These are phyloP conservation scores for Tenthredo mesomela DNA, from an alignment of 2,888 invertebrate species.

Conservation along the genomic window DNA sequence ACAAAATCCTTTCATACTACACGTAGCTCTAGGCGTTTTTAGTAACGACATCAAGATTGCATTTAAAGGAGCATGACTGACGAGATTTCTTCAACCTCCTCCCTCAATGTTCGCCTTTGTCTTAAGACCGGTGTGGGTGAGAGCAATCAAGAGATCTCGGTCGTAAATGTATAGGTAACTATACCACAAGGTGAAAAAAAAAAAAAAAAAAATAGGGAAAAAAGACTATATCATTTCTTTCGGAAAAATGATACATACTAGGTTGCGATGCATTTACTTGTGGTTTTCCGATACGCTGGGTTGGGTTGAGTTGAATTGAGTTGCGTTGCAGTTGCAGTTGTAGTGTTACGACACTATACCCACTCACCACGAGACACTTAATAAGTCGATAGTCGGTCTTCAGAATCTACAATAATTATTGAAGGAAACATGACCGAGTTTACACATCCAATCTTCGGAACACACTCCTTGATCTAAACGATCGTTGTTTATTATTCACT, in stretches of 20 bases:
- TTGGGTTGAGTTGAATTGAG: too few relatives aligned
- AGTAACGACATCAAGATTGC: conserved; percentile 36
- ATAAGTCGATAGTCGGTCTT: not conserved
- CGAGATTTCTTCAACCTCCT: conserved; percentile 17
- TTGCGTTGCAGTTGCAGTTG: not conserved
- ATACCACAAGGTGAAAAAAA: not conserved
- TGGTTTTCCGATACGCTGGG: not conserved
- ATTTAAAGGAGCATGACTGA: conserved; percentile 31
- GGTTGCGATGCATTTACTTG: conserved; percentile 9
- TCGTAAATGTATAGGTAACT: not conserved
- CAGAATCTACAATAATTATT: not conserved
- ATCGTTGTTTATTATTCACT: conserved; percentile 15
- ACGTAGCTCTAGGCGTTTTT: conserved; percentile 1
- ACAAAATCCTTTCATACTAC: not conserved
- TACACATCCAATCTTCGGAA: not conserved
- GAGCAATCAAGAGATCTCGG: not conserved
- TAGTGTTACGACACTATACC: conserved; percentile 9
- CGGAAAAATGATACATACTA: conserved; percentile 23
- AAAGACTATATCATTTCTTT: not conserved
- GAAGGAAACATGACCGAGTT: not conserved
- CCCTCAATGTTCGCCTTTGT: conserved; percentile 16
- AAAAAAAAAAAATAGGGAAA: not conserved
- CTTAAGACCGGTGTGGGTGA: not conserved
- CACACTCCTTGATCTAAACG: not conserved
- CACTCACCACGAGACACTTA: not conserved